Evolutionary conservation across 2,797 vertebrate species (phyloP), one percentile per base, ranked within the genome.

Genomic region (Chromobotia macracanthus): DNA sequence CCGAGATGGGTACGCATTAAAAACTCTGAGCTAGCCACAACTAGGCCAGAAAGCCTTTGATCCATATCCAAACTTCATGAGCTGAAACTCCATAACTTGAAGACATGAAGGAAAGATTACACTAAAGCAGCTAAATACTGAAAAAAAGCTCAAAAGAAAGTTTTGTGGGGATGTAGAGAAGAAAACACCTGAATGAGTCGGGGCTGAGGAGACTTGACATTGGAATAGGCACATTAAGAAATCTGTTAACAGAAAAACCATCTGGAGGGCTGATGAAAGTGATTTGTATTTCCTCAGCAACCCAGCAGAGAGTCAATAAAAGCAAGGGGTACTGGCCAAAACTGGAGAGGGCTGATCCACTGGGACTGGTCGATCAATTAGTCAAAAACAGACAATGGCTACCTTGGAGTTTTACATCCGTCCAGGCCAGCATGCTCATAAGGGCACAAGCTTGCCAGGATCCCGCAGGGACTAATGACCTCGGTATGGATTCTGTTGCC

Each of bases 31-130:
- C 89, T 87, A 90, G 89, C 88, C 89, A 86, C 79, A 61, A 16
- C 82, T 61, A 80, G 86, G 82, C 87, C 89, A 84, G 87, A 86
- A 85, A 86, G 89, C 88, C 89, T 89, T 89, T 85, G n/a, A 72
- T 83, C 83, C 51, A 75, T 38, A 76, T 87, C 82, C 85, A 83
- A 83, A 72, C 76, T 80, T 82, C 51, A 46, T 56, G 64, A 53
- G 55, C 65, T 15, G 13, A 25, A 66, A 70, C n/a, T 66, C 12
- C 25, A 38, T 48, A 75, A 35, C 56, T 44, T 46, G 21, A 56
- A 61, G 65, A 31, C 51, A 19, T 19, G 16, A 74, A 77, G 72
- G 66, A 44, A 38, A 67, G 55, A 82, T 81, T 78, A 72, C 46
- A 35, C 35, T 53, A 56, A 83, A 79, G 77, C 21, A 74, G 41